A percentile compares a stretch with the other conserved stretches of the same genome.
phyloP scores from a whole-genome alignment of 64 coral and sea anemone genomes.

The Astreopora myriophthalma region DNA sequence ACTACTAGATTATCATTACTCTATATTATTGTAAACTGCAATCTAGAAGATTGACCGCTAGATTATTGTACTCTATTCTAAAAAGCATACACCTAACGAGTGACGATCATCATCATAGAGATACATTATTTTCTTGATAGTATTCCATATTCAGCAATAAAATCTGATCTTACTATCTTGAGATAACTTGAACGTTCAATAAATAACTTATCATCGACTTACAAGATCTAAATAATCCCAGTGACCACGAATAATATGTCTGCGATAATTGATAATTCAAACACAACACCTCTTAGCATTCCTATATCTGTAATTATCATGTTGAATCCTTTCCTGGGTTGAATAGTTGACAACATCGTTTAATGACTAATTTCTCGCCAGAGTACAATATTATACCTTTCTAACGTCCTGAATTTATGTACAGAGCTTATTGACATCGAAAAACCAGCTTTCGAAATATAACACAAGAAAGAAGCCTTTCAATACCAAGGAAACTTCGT shows the following conservation, averaged over 20 bases:
- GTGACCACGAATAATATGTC: background rate
- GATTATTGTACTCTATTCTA: no score
- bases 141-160: background rate
- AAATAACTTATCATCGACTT: constrained; percentile 15
- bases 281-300: background rate
- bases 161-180: background rate
- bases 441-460: constrained; percentile 15
- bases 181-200: background rate
- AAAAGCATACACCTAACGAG: no score
- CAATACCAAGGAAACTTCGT: background rate
- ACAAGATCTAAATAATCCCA: background rate
- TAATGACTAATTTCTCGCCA: background rate
- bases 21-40: no score
- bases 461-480: background rate
- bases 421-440: background rate
- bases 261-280: background rate
- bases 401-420: background rate
- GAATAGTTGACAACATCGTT: background rate
- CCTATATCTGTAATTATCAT: constrained; percentile 6
- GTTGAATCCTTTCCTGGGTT: background rate
- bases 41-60: no score
- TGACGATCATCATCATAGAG: no score
- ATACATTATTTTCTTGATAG: background rate
- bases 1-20: no score
- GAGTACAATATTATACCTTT: background rate